Evolutionary conservation across 1,140 invertebrate species (phyloP).

Genomic region (Cardiocondyla obscurior): DNA sequence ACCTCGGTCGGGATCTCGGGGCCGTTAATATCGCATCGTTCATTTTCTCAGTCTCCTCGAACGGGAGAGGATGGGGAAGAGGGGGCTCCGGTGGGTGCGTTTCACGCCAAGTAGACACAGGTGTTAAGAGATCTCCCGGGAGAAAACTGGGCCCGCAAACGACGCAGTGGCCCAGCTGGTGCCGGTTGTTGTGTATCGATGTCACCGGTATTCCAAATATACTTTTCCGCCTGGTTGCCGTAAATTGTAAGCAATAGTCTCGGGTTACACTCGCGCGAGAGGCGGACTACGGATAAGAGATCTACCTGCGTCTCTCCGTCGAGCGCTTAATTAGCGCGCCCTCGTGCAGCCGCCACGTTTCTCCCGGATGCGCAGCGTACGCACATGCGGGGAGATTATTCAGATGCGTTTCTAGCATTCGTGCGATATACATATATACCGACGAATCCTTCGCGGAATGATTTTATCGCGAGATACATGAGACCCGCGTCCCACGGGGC

Average conservation of each 20-base stretch:
- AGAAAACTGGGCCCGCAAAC: conserved; percentile 34
- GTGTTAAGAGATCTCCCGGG: conserved; percentile 31
- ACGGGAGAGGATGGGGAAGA: too few relatives aligned
- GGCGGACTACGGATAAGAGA: neutral
- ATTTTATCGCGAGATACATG: neutral
- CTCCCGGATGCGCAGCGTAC: neutral
- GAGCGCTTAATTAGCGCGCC: conserved; percentile 58
- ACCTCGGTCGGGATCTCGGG: neutral
- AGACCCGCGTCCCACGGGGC: neutral
- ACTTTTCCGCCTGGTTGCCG: conserved; percentile 64
- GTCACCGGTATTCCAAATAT: conserved; percentile 75
- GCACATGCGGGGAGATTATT: neutral
- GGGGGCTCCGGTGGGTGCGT: neutral
- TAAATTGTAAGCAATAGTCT: conserved; percentile 68
- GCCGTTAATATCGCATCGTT: conserved; percentile 18
- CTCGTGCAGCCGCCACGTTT: neutral
- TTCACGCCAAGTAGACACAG: conserved; percentile 39
- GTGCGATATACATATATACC: neutral
- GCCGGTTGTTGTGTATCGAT: conserved; percentile 58
- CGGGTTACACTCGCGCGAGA: conserved; percentile 16
- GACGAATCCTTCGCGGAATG: neutral
- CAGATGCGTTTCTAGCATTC: neutral
- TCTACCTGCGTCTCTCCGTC: conserved; percentile 51
- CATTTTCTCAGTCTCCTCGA: conserved; percentile 33
- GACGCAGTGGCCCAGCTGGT: conserved; percentile 67